Conservation (phyloP, 2,113 vertebrate genomes). For the Microcebus lehilahytsara region DNA sequence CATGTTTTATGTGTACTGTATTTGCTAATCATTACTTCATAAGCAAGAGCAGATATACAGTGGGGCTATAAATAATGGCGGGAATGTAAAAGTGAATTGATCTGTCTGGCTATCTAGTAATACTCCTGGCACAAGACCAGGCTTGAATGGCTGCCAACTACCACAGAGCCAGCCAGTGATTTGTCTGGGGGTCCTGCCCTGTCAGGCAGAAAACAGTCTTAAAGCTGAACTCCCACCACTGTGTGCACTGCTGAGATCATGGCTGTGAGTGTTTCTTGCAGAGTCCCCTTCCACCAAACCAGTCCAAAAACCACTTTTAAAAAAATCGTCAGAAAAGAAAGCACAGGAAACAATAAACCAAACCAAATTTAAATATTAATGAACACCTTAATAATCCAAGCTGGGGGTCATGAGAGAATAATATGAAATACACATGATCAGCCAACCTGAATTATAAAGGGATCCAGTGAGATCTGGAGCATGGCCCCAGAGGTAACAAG, state of each 20-base stretch:
- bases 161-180: constrained; percentile 87
- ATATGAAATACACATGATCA: not conserved
- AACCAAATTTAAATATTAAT: not conserved
- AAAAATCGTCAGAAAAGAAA: not conserved
- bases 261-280: constrained; percentile 68
- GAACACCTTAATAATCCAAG: not conserved
- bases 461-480: not conserved
- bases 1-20: constrained; percentile 90
- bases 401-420: not conserved
- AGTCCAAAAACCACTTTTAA: constrained; percentile 59
- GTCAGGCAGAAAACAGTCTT: constrained; percentile 87
- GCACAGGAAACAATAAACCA: not conserved
- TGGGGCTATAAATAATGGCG: constrained; percentile 90
- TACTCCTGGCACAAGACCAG: constrained; percentile 87
- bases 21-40: constrained; percentile 91
- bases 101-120: constrained; percentile 91
- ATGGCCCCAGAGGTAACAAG: not conserved
- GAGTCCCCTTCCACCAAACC: constrained; percentile 73
- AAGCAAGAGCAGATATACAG: constrained; percentile 90
- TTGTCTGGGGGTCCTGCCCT: constrained; percentile 89
- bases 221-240: constrained; percentile 82
- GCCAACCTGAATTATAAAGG: not conserved
- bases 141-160: constrained; percentile 87
- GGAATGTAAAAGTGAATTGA: constrained; percentile 91
- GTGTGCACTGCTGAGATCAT: constrained; percentile 72